Evolutionary conservation across 1,140 invertebrate species (phyloP).

Genomic region (Pygmarrhopalites habei): DNA sequence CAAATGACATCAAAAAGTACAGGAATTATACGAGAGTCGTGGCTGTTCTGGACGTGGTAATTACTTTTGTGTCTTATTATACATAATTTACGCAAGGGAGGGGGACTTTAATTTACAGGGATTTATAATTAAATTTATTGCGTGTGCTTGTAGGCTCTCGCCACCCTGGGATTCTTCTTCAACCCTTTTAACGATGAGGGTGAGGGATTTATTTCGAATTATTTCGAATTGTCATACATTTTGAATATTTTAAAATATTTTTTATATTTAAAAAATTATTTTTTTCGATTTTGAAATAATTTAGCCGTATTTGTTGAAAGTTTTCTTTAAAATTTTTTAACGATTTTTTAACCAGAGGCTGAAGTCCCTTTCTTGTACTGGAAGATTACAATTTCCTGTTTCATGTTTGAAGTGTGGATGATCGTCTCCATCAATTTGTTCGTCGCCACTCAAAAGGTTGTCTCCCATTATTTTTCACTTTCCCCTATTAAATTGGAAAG

Average conservation of each 20-base stretch:
- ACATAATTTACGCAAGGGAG: too few relatives aligned
- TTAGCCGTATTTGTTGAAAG: too few relatives aligned
- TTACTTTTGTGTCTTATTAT: background rate
- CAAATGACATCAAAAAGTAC: background rate
- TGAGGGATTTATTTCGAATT: too few relatives aligned
- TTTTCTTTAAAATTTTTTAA: too few relatives aligned
- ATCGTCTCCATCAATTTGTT: conserved; percentile 7
- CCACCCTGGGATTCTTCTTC: conserved; percentile 9
- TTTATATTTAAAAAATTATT: background rate
- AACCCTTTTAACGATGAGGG: conserved; percentile 9
- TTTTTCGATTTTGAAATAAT: too few relatives aligned
- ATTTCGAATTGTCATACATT: background rate
- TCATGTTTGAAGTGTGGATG: conserved; percentile 3
- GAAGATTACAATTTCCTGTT: conserved; percentile 1
- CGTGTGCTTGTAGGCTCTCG: background rate
- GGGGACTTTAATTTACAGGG: background rate
- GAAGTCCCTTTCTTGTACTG: conserved; percentile 4
- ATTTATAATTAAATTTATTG: background rate
- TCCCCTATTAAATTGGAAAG: too few relatives aligned
- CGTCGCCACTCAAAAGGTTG: conserved; percentile 7
- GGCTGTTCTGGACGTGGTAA: conserved; percentile 5
- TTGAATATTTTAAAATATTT: background rate
- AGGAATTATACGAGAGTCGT: background rate
- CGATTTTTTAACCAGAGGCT: too few relatives aligned
- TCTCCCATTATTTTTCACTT: background rate